Evolutionary conservation across 2,888 invertebrate species (phyloP), one percentile per base, ranked within the genome.

Genomic region (Volucella inanis): DNA sequence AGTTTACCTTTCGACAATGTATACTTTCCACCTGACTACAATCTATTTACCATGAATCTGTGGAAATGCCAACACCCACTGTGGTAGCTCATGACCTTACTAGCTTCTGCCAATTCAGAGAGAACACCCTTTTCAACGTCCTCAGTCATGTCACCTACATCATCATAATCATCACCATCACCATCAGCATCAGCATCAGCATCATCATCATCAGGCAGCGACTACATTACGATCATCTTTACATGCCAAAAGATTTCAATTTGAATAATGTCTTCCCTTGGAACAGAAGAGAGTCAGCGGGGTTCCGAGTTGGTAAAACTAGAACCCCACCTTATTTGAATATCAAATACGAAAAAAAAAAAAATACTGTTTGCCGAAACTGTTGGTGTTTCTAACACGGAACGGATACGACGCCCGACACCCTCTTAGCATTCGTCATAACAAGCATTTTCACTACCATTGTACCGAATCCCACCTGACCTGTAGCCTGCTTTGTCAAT

Each of bases 241-340:
- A 61, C 84, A 84, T 75, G 79, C 79, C 79, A 84, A 84, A 79
- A 74, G 79, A 84, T 71, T 84, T 84, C 74, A 84, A 84, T 84
- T 84, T 84, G 75, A 75, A 84, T 84, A 84, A 75, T 68, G 57
- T 79, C 78, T 31, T 31, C 47, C 61, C 67, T 62, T 57, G 72
- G 78, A 68, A 8, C 41, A 39, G 31, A 47, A 71, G 55, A 18
- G 65, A 59, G 43, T 65, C 82, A 77, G 77, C 77, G 67, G 71
- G 78, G 78, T 57, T 68, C 72, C 49, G 31, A 41, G 11, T 43
- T 54, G 39, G 47, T 55, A 41, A 6, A 39, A 62, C 15, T 54
- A 62, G 11, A 61, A 62, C 31, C 57, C 59, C 71, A 61, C 22
- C 77, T 64, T 18, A 84, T 84, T 84, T 84, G 68, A 74, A 84